Percentiles rank a stretch among this genome's conserved stretches.
These are phyloP conservation scores for Coregonus suidteri DNA, from an alignment of 2,797 vertebrate species.

Conservation along the genomic window DNA sequence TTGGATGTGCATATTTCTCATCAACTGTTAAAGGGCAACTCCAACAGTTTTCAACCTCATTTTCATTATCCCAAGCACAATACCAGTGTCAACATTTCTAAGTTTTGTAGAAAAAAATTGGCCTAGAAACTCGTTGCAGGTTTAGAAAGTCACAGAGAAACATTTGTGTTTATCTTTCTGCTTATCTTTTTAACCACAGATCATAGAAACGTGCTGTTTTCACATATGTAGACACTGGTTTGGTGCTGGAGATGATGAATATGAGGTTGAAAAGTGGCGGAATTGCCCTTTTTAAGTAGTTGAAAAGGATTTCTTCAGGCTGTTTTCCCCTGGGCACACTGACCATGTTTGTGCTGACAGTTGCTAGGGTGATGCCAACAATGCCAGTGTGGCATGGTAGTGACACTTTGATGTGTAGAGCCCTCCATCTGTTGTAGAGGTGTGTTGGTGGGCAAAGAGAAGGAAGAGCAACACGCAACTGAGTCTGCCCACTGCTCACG, in stretches of 20 bases:
- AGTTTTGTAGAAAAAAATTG: no score
- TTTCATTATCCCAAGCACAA: no score
- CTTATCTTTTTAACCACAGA: no score
- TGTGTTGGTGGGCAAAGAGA: slow-evolving; percentile 14
- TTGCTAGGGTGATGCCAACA: slow-evolving; percentile 2
- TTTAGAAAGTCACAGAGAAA: no score
- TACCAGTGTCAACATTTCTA: no score
- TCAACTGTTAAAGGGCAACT: background rate
- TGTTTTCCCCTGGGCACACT: background rate
- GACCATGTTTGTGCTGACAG: background rate
- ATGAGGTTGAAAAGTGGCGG: background rate
- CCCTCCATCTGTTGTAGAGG: slow-evolving; percentile 36
- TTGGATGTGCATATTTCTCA: background rate
- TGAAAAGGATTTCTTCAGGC: background rate
- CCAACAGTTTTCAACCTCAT: no score
- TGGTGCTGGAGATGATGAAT: no score
- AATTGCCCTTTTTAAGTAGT: background rate
- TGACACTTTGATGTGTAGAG: slow-evolving; percentile 15
- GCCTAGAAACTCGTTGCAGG: no score
- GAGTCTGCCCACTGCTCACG: slow-evolving; percentile 3
- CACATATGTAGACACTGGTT: no score
- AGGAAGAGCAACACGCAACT: slow-evolving; percentile 14
- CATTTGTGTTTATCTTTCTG: no score
- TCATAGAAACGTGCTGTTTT: no score
- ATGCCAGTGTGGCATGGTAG: slow-evolving; percentile 21